Base-by-base conservation (phyloP, 2,888 invertebrate species). In the Macrosiphum euphorbiae region DNA sequence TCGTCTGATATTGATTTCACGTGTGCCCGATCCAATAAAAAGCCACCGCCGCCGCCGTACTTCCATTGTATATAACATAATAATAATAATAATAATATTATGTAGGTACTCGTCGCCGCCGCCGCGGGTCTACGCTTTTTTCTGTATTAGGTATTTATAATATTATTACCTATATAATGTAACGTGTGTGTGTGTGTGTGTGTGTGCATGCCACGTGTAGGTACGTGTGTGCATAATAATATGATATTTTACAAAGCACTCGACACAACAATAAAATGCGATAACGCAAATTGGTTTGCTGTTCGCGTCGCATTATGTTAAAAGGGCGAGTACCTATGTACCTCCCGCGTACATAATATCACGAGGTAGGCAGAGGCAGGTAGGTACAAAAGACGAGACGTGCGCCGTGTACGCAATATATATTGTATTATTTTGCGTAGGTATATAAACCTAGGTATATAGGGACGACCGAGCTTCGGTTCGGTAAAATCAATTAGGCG, bases 221-320 rank as follows among this genome's bases (percentile, higher is more conserved):
- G 47, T 47, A 47, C 47, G 24, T 26, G 55, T 26, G 41, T 88
- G n/a, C 16, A 87, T 87, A 87, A 88, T 55, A 26, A 58, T 41
- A 55, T 26, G 84, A 87, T 92, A 50, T 92, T 78, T 92, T 92
- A 67, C 88, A 88, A 88, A 92, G 88, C 92, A 67, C 88, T 92
- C 67, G 87, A 52, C 41, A 28, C 67, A 28, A 92, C 67, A 88
- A 92, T 88, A 88, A 92, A 58, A 88, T 20, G 88, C 41, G 88
- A 88, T 92, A 88, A 92, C 88, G 92, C 67, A 92, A 92, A 92
- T 92, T 92, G 92, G 88, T 88, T 61, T 92, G 84, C 55, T 91
- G 84, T 85, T 85, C n/a, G 91, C 85, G 84, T 88, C 55, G 85
- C 44, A 91, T 91, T n/a, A 91, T n/a, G 85, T 55, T 85, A 55